Percentiles rank a stretch among this genome's conserved stretches.
phyloP scores from a whole-genome alignment of 2,113 vertebrate species.

The Stigmatopora nigra region DNA sequence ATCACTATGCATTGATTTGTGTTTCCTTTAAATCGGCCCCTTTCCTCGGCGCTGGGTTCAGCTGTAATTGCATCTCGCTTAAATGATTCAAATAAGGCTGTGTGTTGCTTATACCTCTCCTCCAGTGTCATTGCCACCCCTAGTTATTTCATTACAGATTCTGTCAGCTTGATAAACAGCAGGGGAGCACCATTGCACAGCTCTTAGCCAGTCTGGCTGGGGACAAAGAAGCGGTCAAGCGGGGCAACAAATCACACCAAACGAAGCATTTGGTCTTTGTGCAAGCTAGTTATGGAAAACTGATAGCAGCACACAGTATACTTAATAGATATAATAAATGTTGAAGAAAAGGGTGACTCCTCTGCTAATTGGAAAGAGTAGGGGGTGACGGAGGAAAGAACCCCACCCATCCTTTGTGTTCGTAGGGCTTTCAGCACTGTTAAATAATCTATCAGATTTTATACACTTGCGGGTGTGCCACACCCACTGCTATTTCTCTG shows the following conservation, averaged over 20 bases:
- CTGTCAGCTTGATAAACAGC: conserved; percentile 98
- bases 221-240: conserved; percentile 96
- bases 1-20: conserved; percentile 91
- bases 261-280: conserved; percentile 85
- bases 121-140: conserved; percentile 79
- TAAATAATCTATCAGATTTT: conserved; percentile 72
- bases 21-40: conserved; percentile 81
- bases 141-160: conserved; percentile 96
- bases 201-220: conserved; percentile 83
- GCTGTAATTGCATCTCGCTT: conserved; percentile 91
- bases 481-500: background rate
- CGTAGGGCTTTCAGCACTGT: conserved; percentile 72
- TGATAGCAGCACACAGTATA: conserved; percentile 85
- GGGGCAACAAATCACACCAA: conserved; percentile 98
- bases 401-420: conserved; percentile 46
- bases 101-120: conserved; percentile 72
- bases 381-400: conserved; percentile 42
- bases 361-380: conserved; percentile 86
- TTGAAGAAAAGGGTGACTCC: conserved; percentile 81
- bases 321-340: conserved; percentile 96
- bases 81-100: conserved; percentile 91
- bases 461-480: conserved; percentile 56
- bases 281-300: conserved; percentile 88
- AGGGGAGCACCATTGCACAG: conserved; percentile 86
- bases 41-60: conserved; percentile 80